Percentiles rank a stretch among this genome's conserved stretches.
Conservation (phyloP, 1,140 invertebrate genomes). For the Macrosteles quadrilineatus region DNA sequence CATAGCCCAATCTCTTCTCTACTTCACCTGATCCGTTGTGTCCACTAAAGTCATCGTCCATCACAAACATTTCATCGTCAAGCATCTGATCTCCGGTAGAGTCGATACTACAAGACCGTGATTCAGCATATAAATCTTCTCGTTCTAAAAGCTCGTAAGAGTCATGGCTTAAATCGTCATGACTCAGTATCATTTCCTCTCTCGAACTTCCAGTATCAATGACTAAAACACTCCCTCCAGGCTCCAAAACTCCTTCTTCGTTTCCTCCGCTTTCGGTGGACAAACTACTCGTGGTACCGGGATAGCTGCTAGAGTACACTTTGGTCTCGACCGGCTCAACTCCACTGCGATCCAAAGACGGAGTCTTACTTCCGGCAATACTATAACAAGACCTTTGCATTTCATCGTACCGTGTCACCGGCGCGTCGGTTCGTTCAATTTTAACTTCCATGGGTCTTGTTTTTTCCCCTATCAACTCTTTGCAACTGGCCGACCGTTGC, state of each 20-base stretch:
- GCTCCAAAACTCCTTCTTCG: constrained; percentile 57
- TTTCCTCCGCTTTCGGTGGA: constrained; percentile 62
- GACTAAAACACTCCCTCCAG: constrained; percentile 42
- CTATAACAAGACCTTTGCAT: constrained; percentile 38
- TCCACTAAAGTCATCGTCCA: constrained; percentile 55
- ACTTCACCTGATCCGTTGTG: constrained; percentile 38
- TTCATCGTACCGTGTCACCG: constrained; percentile 74
- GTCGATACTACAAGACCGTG: constrained; percentile 57
- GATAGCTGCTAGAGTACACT: constrained; percentile 82
- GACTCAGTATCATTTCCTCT: constrained; percentile 57
- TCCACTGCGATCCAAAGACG: constrained; percentile 40
- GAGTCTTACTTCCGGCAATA: constrained; percentile 42
- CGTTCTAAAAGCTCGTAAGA: constrained; percentile 81
- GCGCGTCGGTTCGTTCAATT: constrained; percentile 63
- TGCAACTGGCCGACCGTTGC: constrained; percentile 76
- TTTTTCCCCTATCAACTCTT: constrained; percentile 41
- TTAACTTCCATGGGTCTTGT: constrained; percentile 29
- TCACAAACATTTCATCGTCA: constrained; percentile 66
- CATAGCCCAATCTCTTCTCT: constrained; percentile 45
- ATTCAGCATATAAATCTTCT: constrained; percentile 39
- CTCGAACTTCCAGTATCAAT: constrained; percentile 42
- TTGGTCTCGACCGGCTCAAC: constrained; percentile 53
- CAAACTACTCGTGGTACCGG: constrained; percentile 67
- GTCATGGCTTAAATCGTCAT: constrained; percentile 85
- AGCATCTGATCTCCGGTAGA: constrained; percentile 67